phyloP scores from a whole-genome alignment of 2,113 vertebrate species.

The Nycticryphes semicollaris region DNA sequence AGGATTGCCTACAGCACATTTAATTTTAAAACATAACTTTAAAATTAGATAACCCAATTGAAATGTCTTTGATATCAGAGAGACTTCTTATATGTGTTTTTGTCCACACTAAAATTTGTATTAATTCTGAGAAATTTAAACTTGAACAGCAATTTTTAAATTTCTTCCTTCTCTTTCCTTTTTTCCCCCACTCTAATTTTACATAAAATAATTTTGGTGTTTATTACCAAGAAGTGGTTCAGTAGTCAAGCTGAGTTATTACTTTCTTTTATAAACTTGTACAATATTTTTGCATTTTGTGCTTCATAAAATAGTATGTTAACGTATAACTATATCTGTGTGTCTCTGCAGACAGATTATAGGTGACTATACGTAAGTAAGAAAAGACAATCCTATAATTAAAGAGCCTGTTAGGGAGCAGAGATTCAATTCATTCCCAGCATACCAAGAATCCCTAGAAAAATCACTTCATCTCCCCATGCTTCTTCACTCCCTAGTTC shows the following conservation, averaged over 20 bases:
- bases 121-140: not conserved
- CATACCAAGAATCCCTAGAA: not conserved
- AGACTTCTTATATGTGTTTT: not conserved
- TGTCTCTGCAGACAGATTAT: not conserved
- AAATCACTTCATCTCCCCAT: not conserved
- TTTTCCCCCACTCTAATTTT: not conserved
- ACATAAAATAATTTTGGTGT: not conserved
- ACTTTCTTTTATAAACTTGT: not conserved
- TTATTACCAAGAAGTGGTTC: not conserved
- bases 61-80: not conserved
- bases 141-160: not conserved
- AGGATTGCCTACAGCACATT: no score
- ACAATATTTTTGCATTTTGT: not conserved
- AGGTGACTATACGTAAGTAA: not conserved
- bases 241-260: not conserved
- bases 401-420: not conserved
- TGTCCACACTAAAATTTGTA: not conserved
- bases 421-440: not conserved
- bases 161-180: not conserved
- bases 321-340: not conserved
- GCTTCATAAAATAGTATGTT: not conserved
- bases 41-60: not conserved
- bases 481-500: not conserved
- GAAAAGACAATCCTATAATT: not conserved
- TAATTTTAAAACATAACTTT: not conserved